Conservation (phyloP, 2,888 invertebrate species). For the Pasiphila rectangulata region DNA sequence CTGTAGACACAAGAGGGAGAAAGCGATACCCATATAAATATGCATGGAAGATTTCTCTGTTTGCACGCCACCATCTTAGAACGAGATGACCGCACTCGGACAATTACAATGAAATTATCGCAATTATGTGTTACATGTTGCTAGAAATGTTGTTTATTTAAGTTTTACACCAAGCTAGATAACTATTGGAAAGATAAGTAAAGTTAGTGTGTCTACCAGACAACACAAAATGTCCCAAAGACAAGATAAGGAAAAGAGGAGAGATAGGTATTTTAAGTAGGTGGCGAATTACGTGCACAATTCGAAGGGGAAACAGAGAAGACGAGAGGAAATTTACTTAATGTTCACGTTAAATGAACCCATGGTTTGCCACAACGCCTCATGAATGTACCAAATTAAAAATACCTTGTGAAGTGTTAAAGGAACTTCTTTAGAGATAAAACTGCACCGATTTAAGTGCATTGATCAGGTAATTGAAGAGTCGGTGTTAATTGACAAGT, state of each 20-base stretch:
- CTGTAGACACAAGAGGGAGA: slow-evolving; percentile 52
- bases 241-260: too few species aligned
- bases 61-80: slow-evolving; percentile 60
- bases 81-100: slow-evolving; percentile 35
- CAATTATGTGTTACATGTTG: slow-evolving; percentile 23
- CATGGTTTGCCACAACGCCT: too few species aligned
- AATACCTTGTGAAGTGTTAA: too few species aligned
- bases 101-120: slow-evolving; percentile 22
- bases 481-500: background rate
- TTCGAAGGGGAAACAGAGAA: too few species aligned
- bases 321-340: too few species aligned
- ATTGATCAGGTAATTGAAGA: background rate
- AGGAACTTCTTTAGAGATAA: background rate
- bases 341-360: too few species aligned
- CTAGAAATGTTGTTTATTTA: slow-evolving; percentile 6
- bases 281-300: too few species aligned
- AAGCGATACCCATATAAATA: slow-evolving; percentile 67
- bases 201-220: too few species aligned
- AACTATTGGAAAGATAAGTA: too few species aligned
- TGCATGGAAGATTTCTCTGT: slow-evolving; percentile 68
- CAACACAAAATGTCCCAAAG: too few species aligned
- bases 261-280: too few species aligned
- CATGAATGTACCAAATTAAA: background rate
- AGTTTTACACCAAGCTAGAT: background rate
- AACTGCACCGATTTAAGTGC: background rate